These are phyloP conservation scores for Busseola fusca DNA, from an alignment of 2,888 invertebrate species.

Conservation along the genomic window DNA sequence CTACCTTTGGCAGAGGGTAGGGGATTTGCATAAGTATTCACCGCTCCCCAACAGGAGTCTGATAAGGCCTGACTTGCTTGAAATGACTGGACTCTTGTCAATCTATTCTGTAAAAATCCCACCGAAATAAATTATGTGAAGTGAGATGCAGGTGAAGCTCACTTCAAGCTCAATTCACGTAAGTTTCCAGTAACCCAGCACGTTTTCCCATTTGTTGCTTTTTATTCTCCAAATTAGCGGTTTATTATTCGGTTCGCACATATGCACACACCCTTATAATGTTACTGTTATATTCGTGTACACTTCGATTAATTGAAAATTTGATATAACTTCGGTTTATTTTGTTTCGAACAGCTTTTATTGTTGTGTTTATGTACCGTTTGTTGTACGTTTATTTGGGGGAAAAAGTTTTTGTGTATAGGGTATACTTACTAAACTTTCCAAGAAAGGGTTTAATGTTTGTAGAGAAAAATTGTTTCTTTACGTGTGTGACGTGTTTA, in stretches of 20 bases:
- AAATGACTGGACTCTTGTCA: no score
- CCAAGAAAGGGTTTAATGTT: neutral
- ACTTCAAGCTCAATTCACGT: no score
- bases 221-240: neutral
- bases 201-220: no score
- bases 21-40: no score
- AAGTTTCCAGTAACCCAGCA: neutral
- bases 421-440: slow-evolving; percentile 4
- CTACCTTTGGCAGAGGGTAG: no score
- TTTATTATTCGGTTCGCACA: slow-evolving; percentile 7
- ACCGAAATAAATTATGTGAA: no score
- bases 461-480: neutral
- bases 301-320: slow-evolving; percentile 65
- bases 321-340: slow-evolving; percentile 49
- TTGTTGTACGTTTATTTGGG: slow-evolving; percentile 32
- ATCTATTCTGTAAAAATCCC: no score
- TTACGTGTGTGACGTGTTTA: neutral
- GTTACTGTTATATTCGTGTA: slow-evolving; percentile 63
- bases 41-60: no score
- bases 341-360: slow-evolving; percentile 42
- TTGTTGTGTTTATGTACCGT: slow-evolving; percentile 22
- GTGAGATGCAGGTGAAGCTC: no score
- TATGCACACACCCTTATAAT: slow-evolving; percentile 57
- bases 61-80: no score
- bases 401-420: slow-evolving; percentile 4